Evolutionary conservation across 2,113 vertebrate species (phyloP), one percentile per base, ranked within the genome.

Genomic region (Mustela nigripes): DNA sequence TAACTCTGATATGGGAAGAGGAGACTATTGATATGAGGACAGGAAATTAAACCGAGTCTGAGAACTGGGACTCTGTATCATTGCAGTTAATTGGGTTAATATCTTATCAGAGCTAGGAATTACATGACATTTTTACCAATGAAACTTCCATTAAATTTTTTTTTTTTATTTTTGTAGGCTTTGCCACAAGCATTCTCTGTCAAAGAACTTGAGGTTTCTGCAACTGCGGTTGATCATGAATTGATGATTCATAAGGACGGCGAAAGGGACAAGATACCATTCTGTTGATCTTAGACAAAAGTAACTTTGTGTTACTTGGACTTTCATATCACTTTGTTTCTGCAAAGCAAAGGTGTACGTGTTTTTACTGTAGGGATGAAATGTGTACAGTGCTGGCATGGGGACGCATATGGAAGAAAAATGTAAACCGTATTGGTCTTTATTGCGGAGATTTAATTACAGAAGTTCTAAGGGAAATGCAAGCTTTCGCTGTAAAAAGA

Each of bases 231-330:
- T 84, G 36, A 5, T 80, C 31, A 2, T 63, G 58, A 89, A 50
- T 65, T 90, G 48, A 45, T 91, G 87, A 85, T 48, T 93, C 24
- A 0, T 33, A 39, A 78, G 89, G 79, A 95, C 78, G 9, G 22
- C 14, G 14, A 53, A 58, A 85, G 90, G 82, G 79, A 50, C 10
- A 9, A 42, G 69, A 53, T 19, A 5, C 31, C n/a, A 11, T 89
- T 76, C 76, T 88, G 50, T 87, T 95, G 56, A 48, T 84, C 73
- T 65, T 85, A 84, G 62, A 58, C 82, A 33, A 91, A 96, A 93
- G 65, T 84, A 56, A 53, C 80, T 89, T 56, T 36, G 33, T 39
- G 2, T 50, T 39, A 6, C n/a, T 89, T 87, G 84, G 9, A 36
- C n/a, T 91, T 96, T 22, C 53, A 24, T 67, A 22, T 10, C 15